Evolutionary conservation across 2,113 vertebrate species (phyloP), one percentile per base, ranked within the genome.

Genomic region (Vidua macroura): DNA sequence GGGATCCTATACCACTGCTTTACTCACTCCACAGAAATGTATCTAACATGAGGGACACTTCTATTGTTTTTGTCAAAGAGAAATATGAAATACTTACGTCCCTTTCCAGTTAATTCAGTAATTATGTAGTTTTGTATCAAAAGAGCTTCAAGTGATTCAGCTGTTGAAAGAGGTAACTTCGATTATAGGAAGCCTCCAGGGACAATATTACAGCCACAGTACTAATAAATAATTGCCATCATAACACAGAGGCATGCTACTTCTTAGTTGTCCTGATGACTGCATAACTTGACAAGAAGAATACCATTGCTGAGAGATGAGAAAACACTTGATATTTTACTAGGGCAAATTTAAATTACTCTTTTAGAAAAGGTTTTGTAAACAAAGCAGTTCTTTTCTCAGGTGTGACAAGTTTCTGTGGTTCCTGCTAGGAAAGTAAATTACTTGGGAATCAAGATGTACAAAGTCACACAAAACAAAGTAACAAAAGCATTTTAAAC

Each of bases 101-200:
- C 5, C 44, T 83, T 91, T 81, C 74, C 81, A 78, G 51, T 81
- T 91, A 96, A 96, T 90, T 90, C 93, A 67, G 23, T 63, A 87
- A 84, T 85, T 75, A 46, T 35, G 76, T 64, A 1, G 2, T 69
- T 92, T 79, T 10, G 4, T 58, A 41, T 83, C 91, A 85, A 88
- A 90, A 86, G n/a, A 67, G 6, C n/a, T 90, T 86, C 43, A 68
- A 78, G 31, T 87, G 78, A 74, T 83, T 79, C 87, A 88, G 25
- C 25, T 82, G 51, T 64, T 80, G 66, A 68, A 94, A 93, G 56
- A 52, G 30, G n/a, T 49, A 88, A 60, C 83, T 37, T 86, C 33
- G 52, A 41, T 83, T 75, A 62, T 15, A 93, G 58, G 46, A 80
- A 75, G 41, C 28, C 83, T 80, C 30, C n/a, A 79, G 56, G 81